Evolutionary conservation across 1,140 invertebrate genomes (phyloP).

Genomic region (Caenorhabditis briggsae): DNA sequence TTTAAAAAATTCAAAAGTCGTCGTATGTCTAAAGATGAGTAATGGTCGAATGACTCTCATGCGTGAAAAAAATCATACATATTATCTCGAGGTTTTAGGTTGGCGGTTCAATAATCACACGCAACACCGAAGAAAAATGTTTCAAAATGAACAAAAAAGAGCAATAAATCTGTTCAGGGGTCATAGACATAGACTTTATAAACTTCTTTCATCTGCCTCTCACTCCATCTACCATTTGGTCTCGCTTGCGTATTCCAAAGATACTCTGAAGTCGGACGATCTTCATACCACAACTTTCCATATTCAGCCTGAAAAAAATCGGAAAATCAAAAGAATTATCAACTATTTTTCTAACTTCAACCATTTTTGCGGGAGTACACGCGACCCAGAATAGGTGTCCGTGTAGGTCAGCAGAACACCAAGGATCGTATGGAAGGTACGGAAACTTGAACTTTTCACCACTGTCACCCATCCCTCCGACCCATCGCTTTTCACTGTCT

Average conservation of each 20-base stretch:
- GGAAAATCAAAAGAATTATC: background rate
- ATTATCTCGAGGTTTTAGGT: too few species aligned
- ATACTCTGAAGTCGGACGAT: background rate
- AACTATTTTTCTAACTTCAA: background rate
- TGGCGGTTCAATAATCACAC: too few species aligned
- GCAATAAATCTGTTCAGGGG: too few species aligned
- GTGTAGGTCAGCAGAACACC: slow-evolving; percentile 44
- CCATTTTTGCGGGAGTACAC: slow-evolving; percentile 12
- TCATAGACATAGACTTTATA: too few species aligned
- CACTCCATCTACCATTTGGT: background rate
- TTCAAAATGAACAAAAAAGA: background rate
- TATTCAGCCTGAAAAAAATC: background rate
- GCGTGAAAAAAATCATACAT: too few species aligned
- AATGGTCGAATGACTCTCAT: too few species aligned
- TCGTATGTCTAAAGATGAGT: too few species aligned
- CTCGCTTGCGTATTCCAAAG: background rate
- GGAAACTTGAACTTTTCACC: slow-evolving; percentile 13
- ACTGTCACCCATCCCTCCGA: background rate
- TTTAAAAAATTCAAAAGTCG: background rate
- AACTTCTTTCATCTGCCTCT: background rate
- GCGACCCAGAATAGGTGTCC: slow-evolving; percentile 42
- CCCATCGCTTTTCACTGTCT: background rate
- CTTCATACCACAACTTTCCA: background rate
- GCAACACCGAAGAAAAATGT: background rate
- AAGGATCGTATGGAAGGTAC: slow-evolving; percentile 24